Base-by-base conservation (phyloP, 2,888 invertebrate species). In the Blastobasis lacticolella region DNA sequence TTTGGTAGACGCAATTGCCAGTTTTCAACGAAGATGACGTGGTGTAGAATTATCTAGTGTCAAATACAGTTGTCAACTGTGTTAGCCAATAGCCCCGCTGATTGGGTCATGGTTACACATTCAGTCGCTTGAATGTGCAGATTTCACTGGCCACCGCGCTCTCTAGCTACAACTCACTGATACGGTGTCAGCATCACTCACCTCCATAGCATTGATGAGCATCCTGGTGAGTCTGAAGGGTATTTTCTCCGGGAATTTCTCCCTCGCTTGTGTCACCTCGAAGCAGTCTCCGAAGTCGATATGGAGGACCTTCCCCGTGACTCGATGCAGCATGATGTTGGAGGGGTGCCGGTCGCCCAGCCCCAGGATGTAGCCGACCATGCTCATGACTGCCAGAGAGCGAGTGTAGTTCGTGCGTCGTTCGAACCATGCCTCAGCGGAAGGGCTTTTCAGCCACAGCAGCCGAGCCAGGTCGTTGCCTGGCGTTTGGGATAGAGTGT, bases 281-380 rank as follows among this genome's bases (percentile, higher is more conserved):
- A 99, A 99, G 75, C 99, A 99, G 80, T 99, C 99, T 0, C 99
- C 99, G 77, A 99, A 99, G 84, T 99, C 99, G 56, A 99, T 99
- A 78, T 99, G 99, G 51, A 99, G 90, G 61, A 99, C 98, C 85
- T 99, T 99, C 0, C 99, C 99, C 65, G 97, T 97, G 67, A 97
- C 90, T 49, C 98, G 91, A 74, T 98, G 98, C 73, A 99, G 88
- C 98, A 99, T 99, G 55, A 99, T 89, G 86, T 99, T 99, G 4
- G 98, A 98, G 0, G 99, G 99, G 89, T 99, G 99, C 38, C 98
- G 91, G 89, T 99, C 99, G 1, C 99, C 99, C n/a, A 99, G 90
- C 5, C 98, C 98, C 5, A 98, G 91, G 62, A 99, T 97, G 74
- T 99, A 99, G 4, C 99, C 99, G 42, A 95, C 95, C 97, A 99